phyloP scores from a whole-genome alignment of 2,888 invertebrate species.

The Micropterix aruncella region DNA sequence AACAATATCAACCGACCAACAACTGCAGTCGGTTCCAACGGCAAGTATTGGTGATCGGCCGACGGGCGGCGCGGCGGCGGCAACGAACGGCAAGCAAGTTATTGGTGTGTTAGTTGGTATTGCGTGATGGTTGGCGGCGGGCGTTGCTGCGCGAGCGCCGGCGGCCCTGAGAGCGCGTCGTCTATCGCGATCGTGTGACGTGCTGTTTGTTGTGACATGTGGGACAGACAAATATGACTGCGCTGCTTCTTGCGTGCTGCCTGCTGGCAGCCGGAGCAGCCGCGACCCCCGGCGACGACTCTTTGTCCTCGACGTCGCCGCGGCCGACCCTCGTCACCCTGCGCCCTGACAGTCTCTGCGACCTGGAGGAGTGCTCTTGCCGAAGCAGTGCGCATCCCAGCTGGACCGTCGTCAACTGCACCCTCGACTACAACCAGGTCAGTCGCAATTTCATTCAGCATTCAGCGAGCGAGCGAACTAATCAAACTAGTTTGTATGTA shows the following conservation, averaged over 20 bases:
- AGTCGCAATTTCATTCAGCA: slow-evolving; percentile 19
- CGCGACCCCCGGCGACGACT: slow-evolving; percentile 5
- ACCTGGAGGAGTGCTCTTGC: slow-evolving; percentile 44
- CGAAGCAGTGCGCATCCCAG: slow-evolving; percentile 35
- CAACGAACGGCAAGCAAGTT: slow-evolving; percentile 5
- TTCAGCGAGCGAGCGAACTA: no score
- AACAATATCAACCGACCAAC: no score
- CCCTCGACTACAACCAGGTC: slow-evolving; percentile 45
- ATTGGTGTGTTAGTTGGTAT: neutral
- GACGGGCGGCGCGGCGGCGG: slow-evolving; percentile 6
- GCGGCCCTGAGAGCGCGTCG: neutral
- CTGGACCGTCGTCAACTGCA: slow-evolving; percentile 52
- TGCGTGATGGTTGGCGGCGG: neutral
- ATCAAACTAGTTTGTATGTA: no score
- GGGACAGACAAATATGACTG: no score
- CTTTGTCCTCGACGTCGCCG: neutral
- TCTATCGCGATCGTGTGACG: slow-evolving; percentile 6
- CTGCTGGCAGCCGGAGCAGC: slow-evolving; percentile 14
- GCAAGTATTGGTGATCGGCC: slow-evolving; percentile 8
- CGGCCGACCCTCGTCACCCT: slow-evolving; percentile 11
- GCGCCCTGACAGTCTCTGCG: slow-evolving; percentile 32
- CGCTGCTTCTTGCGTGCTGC: slow-evolving; percentile 13
- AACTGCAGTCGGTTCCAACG: no score
- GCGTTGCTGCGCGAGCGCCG: neutral
- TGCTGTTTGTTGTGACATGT: slow-evolving; percentile 6